Percentiles rank a stretch among this genome's conserved stretches.
Conservation (phyloP, 2,888 invertebrate genomes). For the Drosophila picticornis region DNA sequence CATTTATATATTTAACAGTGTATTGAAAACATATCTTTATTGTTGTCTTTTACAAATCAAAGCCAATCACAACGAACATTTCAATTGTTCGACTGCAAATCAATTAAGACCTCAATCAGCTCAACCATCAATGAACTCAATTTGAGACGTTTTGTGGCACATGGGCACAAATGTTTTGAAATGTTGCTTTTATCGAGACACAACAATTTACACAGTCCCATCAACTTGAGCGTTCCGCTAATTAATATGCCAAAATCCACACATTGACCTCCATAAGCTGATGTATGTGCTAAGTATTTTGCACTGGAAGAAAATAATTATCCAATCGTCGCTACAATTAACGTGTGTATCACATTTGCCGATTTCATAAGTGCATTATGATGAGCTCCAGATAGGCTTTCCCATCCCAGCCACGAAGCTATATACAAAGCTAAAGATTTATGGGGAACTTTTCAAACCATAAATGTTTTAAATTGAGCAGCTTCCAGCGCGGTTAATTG, state of each 20-base stretch:
- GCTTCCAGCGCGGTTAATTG: constrained; percentile 48
- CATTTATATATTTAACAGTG: not conserved
- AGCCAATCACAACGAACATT: constrained; percentile 37
- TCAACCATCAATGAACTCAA: constrained; percentile 48
- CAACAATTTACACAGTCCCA: constrained; percentile 42
- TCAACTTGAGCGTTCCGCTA: constrained; percentile 44
- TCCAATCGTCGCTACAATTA: constrained; percentile 63
- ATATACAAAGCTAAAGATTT: not conserved
- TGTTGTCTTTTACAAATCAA: constrained; percentile 34
- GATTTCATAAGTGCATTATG: constrained; percentile 41
- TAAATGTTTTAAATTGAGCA: constrained; percentile 35
- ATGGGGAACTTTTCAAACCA: not conserved
- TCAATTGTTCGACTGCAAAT: constrained; percentile 44
- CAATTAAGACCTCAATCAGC: constrained; percentile 50
- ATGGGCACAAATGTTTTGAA: constrained; percentile 15
- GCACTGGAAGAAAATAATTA: constrained; percentile 45
- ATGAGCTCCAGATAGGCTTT: constrained; percentile 12
- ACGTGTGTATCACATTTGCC: constrained; percentile 33
- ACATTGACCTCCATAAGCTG: constrained; percentile 33
- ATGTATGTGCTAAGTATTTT: constrained; percentile 53
- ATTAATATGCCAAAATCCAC: constrained; percentile 49
- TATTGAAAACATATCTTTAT: constrained; percentile 9
- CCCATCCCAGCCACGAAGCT: constrained; percentile 2
- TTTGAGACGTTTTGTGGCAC: constrained; percentile 25
- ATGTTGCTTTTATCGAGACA: constrained; percentile 19